Evolutionary conservation across 2,113 vertebrate species (phyloP).

Genomic region (Grammomys dolichurus): DNA sequence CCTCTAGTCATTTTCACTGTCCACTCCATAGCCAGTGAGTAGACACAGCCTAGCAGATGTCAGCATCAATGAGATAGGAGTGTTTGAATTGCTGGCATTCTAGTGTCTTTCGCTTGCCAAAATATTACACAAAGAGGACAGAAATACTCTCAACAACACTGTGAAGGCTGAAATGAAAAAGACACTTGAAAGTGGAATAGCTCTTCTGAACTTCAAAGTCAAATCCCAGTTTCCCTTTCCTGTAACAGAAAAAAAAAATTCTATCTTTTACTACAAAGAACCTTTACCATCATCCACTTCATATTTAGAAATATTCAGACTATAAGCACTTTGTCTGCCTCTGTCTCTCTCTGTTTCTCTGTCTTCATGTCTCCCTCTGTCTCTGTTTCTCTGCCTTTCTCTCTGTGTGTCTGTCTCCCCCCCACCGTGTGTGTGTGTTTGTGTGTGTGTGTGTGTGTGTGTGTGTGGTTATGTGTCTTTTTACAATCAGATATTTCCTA

Average conservation of each 20-base stretch:
- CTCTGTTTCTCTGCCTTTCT: not conserved
- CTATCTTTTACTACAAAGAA: not conserved
- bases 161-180: slow-evolving; percentile 44
- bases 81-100: slow-evolving; percentile 2
- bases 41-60: not conserved
- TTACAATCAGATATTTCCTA: not conserved
- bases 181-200: not conserved
- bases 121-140: not conserved
- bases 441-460: not conserved
- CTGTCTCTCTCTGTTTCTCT: not conserved
- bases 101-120: not conserved
- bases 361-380: not conserved
- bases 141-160: slow-evolving; percentile 16
- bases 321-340: not conserved
- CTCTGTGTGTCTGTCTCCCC: not conserved
- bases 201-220: not conserved
- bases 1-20: rapidly evolving
- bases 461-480: not conserved
- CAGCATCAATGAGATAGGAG: not conserved
- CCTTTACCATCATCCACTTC: not conserved
- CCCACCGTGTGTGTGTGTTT: not conserved
- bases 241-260: not conserved
- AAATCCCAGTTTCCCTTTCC: not conserved
- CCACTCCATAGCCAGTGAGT: not conserved
- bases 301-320: not conserved